Percentiles rank a stretch among this genome's conserved stretches.
phyloP scores from a whole-genome alignment of 1,140 invertebrate genomes.

The Bacillus rossius region DNA sequence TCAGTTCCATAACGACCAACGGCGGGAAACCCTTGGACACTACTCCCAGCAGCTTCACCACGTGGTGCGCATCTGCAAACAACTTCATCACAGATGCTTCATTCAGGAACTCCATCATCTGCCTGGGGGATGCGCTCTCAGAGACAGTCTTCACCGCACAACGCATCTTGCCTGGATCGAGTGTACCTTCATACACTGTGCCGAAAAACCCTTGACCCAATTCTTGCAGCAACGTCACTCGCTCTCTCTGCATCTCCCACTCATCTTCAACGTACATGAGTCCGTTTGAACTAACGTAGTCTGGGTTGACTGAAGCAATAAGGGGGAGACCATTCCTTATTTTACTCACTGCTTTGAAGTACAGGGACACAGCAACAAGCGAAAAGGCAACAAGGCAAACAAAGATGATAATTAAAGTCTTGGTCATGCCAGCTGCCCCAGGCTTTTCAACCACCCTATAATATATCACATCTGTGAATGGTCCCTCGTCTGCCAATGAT shows the following conservation, averaged over 20 bases:
- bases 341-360: not conserved
- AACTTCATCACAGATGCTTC: constrained; percentile 61
- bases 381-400: too few species aligned
- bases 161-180: constrained; percentile 34
- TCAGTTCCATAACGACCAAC: constrained; percentile 96
- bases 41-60: constrained; percentile 65
- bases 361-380: too few species aligned
- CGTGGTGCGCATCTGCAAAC: constrained; percentile 46
- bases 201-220: constrained; percentile 67
- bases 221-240: constrained; percentile 49
- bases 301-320: constrained; percentile 2
- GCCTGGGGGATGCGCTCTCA: constrained; percentile 45
- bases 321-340: not conserved
- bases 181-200: constrained; percentile 55
- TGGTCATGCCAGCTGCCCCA: too few species aligned
- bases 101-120: constrained; percentile 56
- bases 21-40: constrained; percentile 78
- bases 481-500: constrained; percentile 54
- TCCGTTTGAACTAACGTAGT: not conserved
- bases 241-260: constrained; percentile 34
- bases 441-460: constrained; percentile 26
- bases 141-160: constrained; percentile 65
- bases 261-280: not conserved
- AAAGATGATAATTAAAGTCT: too few species aligned
- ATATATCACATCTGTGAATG: constrained; percentile 40